Evolutionary conservation across 2,797 vertebrate genomes (phyloP), one percentile per base, ranked within the genome.

Genomic region (Chaetodon trifasciatus): DNA sequence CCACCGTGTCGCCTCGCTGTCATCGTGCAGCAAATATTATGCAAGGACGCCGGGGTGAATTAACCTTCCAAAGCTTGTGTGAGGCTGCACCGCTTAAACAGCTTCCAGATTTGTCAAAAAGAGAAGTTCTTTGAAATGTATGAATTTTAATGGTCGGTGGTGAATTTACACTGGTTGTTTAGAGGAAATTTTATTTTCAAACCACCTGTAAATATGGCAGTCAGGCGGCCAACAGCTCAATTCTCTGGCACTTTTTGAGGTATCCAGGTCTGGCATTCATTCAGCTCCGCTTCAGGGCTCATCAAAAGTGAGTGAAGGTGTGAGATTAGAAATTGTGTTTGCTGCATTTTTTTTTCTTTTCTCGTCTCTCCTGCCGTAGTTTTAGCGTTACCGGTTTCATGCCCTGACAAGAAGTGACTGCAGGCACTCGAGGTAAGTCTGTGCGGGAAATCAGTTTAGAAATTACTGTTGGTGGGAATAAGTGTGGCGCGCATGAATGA

Each of bases 231-330:
- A 78, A 84, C 84, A 81, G 82, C 83, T 86, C 90, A 81, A 92
- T 92, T 88, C 90, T 76, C 83, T 47, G 72, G 79, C 82, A 65
- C 85, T 60, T 74, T 70, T 56, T 70, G 74, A 82, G 77, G 88
- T 76, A 82, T 87, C 86, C 91, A 82, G 89, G 80, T 92, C 85
- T 84, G 87, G 71, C 87, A 91, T 91, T 91, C 85, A 92, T 90
- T 87, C 86, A 76, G 77, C 82, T 4, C 40, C 28, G 83, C 87
- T 89, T 86, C 91, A 68, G 90, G 88, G 85, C 91, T 94, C 92
- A 94, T 94, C 92, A 93, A 83, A 91, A 92, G 86, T 82, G 89
- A 91, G 89, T 64, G 82, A 93, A 92, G 92, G 94, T 93, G 92
- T 88, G 82, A 89, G 87, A 93, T 93, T 82, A 85, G 83, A 91